Percentiles rank a stretch among this genome's conserved stretches.
Conservation (phyloP, 2,797 vertebrate genomes). For the Tamandua tetradactyla region DNA sequence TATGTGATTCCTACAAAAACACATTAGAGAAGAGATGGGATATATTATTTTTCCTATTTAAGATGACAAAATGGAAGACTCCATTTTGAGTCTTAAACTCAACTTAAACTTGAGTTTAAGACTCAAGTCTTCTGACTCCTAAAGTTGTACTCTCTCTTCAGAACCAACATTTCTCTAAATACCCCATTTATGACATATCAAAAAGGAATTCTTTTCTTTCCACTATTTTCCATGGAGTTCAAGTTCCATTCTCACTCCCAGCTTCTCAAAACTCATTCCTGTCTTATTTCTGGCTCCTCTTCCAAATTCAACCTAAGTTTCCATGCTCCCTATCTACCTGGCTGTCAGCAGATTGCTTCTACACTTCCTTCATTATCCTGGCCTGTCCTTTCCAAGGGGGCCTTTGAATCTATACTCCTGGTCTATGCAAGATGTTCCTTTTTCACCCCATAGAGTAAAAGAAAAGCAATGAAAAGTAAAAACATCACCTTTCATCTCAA, state of each 20-base stretch:
- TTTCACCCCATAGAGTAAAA: not conserved
- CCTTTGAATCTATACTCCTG: not conserved
- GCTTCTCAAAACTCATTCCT: conserved; percentile 25
- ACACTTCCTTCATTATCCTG: not conserved
- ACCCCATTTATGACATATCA: not conserved
- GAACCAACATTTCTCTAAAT: not conserved
- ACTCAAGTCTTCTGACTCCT: not conserved
- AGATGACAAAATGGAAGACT: not conserved
- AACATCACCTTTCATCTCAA: not conserved
- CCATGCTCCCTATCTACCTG: conserved; percentile 1
- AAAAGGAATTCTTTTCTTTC: conserved; percentile 2
- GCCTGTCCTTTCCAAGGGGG: not conserved
- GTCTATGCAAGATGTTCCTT: not conserved
- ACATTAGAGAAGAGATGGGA: not conserved
- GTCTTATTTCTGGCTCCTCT: not conserved
- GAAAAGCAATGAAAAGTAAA: not conserved
- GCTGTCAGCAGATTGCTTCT: conserved; percentile 1
- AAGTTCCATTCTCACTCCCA: not conserved
- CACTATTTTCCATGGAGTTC: not conserved
- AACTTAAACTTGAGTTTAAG: too few relatives aligned
- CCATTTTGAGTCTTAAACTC: too few relatives aligned
- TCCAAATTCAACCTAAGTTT: conserved; percentile 50
- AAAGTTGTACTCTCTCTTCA: not conserved
- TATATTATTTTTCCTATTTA: not conserved
- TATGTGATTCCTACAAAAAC: not conserved